A percentile compares a stretch with the other conserved stretches of the same genome.
These are phyloP conservation scores for Drosophila melanogaster DNA, from an alignment of 1,140 invertebrate genomes.

Conservation along the genomic window DNA sequence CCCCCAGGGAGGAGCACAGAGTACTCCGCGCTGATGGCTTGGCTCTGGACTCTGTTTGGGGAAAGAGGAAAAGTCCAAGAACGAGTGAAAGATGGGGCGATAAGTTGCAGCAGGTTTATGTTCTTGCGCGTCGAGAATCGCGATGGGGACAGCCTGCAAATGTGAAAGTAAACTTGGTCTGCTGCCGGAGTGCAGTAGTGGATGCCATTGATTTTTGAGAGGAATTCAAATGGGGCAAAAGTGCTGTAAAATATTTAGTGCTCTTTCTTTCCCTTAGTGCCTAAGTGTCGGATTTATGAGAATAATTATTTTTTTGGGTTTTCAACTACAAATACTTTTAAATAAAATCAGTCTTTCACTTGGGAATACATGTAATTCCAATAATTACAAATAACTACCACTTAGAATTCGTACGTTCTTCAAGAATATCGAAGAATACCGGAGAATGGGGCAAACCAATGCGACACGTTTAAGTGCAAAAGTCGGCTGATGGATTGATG, in stretches of 20 bases:
- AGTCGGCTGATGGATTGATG: constrained; percentile 62
- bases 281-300: not conserved
- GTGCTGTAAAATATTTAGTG: not conserved
- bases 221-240: not conserved
- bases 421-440: not conserved
- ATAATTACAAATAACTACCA: not conserved
- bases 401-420: not conserved
- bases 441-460: not conserved
- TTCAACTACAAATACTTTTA: too few relatives aligned
- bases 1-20: constrained; percentile 23
- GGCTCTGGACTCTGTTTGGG: not conserved
- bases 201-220: not conserved
- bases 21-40: constrained; percentile 21
- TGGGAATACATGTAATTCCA: too few relatives aligned
- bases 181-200: not conserved
- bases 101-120: constrained; percentile 29
- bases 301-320: not conserved
- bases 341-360: too few relatives aligned
- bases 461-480: constrained; percentile 44
- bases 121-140: not conserved
- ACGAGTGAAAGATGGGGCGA: constrained; percentile 21
- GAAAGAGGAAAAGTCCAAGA: constrained; percentile 18
- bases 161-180: constrained; percentile 26
- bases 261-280: not conserved
- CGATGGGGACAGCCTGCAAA: not conserved